Conservation (phyloP, 2,113 vertebrate species). For the Pelecanoides urinatrix region DNA sequence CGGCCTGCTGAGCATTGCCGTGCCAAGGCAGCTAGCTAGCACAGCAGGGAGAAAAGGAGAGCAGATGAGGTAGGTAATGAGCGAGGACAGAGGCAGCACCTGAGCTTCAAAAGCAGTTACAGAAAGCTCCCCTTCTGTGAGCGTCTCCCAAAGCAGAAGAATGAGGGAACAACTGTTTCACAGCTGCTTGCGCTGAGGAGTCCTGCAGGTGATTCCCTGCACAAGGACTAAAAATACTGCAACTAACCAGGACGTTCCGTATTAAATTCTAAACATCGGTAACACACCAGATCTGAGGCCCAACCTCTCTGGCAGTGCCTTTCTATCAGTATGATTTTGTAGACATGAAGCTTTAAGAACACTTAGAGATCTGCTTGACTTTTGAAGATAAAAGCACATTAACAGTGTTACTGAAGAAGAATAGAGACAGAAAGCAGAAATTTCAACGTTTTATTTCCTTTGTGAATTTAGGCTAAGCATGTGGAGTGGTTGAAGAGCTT, state of each 20-base stretch:
- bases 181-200: not conserved
- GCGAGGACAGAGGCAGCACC: fast-evolving
- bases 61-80: fast-evolving
- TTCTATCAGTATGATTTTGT: not conserved
- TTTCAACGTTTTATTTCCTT: not conserved
- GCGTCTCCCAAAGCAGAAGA: not conserved
- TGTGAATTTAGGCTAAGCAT: not conserved
- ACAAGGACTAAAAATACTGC: not conserved
- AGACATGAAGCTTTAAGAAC: not conserved
- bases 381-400: not conserved
- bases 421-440: not conserved
- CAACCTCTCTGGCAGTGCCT: not conserved
- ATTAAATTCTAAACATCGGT: not conserved
- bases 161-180: not conserved
- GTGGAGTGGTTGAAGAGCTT: not conserved
- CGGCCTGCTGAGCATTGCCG: fast-evolving
- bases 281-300: not conserved
- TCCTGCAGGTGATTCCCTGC: not conserved
- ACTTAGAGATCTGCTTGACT: not conserved
- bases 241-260: not conserved
- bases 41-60: not conserved
- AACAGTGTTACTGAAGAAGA: not conserved
- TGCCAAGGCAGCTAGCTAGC: fast-evolving
- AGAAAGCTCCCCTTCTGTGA: not conserved
- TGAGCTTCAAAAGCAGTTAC: not conserved